Evolutionary conservation across 2,888 invertebrate species (phyloP).

Genomic region (Sinodicranocentrus sp.): DNA sequence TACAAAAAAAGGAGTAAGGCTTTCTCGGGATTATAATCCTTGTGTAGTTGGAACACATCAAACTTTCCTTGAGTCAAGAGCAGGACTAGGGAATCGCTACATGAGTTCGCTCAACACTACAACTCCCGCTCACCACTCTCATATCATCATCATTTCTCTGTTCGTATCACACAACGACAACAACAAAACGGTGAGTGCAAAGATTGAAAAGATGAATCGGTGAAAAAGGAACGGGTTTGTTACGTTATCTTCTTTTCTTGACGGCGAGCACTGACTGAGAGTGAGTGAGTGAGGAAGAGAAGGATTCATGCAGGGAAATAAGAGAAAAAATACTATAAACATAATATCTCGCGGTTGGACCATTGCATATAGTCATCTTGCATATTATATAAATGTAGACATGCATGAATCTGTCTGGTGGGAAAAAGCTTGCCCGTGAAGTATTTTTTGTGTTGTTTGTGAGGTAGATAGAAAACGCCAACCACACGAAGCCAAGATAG

Average conservation of each 20-base stretch:
- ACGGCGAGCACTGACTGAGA: conserved; percentile 32
- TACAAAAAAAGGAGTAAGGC: too few relatives aligned
- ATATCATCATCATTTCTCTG: conserved; percentile 2
- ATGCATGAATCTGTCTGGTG: too few relatives aligned
- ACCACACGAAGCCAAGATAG: conserved; percentile 43
- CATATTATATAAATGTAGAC: too few relatives aligned
- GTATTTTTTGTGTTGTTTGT: too few relatives aligned
- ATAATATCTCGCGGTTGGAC: too few relatives aligned
- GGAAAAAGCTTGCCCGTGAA: too few relatives aligned
- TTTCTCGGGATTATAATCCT: too few relatives aligned
- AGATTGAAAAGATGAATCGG: conserved; percentile 62
- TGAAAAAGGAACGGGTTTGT: conserved; percentile 45
- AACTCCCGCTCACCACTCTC: too few relatives aligned
- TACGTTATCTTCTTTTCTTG: conserved; percentile 37
- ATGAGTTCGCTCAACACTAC: not conserved
- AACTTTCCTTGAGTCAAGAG: not conserved
- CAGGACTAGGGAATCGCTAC: not conserved
- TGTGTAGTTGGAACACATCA: not conserved
- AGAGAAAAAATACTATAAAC: too few relatives aligned
- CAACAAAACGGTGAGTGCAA: conserved; percentile 5
- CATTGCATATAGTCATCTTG: too few relatives aligned
- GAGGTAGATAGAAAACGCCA: conserved; percentile 14
- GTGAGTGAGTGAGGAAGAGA: too few relatives aligned
- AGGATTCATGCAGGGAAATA: too few relatives aligned
- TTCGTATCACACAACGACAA: not conserved